Base-by-base conservation (phyloP, 2,113 vertebrate species). In the Chamaetylas fuelleborni region DNA sequence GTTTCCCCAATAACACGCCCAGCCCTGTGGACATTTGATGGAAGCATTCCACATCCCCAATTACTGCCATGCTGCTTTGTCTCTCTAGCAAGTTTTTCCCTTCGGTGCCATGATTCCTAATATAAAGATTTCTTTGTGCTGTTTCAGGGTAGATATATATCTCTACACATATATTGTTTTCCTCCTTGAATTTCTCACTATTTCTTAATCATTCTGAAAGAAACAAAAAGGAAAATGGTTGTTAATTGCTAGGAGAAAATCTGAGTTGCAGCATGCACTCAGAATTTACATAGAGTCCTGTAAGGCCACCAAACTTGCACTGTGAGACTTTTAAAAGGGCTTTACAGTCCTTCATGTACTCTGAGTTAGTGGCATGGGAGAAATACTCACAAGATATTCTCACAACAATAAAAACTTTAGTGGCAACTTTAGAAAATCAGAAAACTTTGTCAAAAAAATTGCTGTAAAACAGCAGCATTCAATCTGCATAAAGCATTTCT, bases 271-370 rank as follows among this genome's bases (percentile, higher is more conserved):
- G 54, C 31, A 51, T 33, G 25, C 6, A 50, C 11, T 42, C 11
- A 28, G 54, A 72, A 73, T 36, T 82, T 58, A 62, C 57, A 58
- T 5, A 58, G 38, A 71, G 19, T 2, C 12, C 43, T 51, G 8
- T 22, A 51, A 36, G 11, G 17, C 6, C 36, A 36, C 31, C 12
- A 22, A 58, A 51, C 36, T 51, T 0, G 0, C 8, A 14, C 43
- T 14, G 2, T 18, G 43, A 58, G 17, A 67, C 22, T 51, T 76
- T 34, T 31, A 9, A 50, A 36, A 76, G 8, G 15, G 11, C 17
- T 76, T 42, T 66, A 31, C 1, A 4, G 8, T 31, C 22, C 3
- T 33, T 58, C 11, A 18, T 43, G 22, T 18, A 31, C 36, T 36
- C 61, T 34, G 31, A 67, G 43, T 43, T 33, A 67, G 11, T 43